Evolutionary conservation across 2,888 invertebrate genomes (phyloP).

Genomic region (Thelaira solivaga): DNA sequence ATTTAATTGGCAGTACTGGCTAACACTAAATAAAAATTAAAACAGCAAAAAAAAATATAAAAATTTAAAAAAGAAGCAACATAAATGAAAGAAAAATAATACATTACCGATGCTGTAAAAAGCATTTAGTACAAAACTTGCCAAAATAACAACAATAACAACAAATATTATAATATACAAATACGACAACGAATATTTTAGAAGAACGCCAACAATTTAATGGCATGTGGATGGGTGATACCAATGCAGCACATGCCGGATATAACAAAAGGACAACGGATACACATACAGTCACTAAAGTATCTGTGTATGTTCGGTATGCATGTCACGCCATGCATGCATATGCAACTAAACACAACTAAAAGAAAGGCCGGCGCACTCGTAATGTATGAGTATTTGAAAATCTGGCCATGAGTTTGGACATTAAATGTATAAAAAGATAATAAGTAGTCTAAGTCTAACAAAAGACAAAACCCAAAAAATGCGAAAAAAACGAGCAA

Average conservation of each 20-base stretch:
- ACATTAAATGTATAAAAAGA: slow-evolving; percentile 49
- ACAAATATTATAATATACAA: slow-evolving; percentile 36
- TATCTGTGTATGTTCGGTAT: slow-evolving; percentile 36
- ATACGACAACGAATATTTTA: slow-evolving; percentile 43
- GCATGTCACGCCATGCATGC: slow-evolving; percentile 24
- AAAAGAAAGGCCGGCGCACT: too few relatives aligned
- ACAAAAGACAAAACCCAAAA: slow-evolving; percentile 20
- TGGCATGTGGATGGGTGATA: slow-evolving; percentile 58
- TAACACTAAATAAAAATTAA: neutral
- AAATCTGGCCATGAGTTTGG: slow-evolving; percentile 45
- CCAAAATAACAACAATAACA: neutral
- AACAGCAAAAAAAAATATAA: neutral
- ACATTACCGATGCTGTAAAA: slow-evolving; percentile 52
- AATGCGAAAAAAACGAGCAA: slow-evolving; percentile 13
- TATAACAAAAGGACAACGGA: slow-evolving; percentile 56
- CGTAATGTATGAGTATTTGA: neutral
- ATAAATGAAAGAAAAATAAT: slow-evolving; percentile 35
- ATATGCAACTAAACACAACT: neutral
- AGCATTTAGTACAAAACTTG: slow-evolving; percentile 45
- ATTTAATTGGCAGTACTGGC: too few relatives aligned
- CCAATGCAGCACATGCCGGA: slow-evolving; percentile 61
- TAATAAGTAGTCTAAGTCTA: slow-evolving; percentile 53
- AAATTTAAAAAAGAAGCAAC: slow-evolving; percentile 10
- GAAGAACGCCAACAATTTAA: slow-evolving; percentile 59
- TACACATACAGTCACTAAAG: slow-evolving; percentile 59